Evolutionary conservation across 2,797 vertebrate species (phyloP).

Genomic region (Periparus ater): DNA sequence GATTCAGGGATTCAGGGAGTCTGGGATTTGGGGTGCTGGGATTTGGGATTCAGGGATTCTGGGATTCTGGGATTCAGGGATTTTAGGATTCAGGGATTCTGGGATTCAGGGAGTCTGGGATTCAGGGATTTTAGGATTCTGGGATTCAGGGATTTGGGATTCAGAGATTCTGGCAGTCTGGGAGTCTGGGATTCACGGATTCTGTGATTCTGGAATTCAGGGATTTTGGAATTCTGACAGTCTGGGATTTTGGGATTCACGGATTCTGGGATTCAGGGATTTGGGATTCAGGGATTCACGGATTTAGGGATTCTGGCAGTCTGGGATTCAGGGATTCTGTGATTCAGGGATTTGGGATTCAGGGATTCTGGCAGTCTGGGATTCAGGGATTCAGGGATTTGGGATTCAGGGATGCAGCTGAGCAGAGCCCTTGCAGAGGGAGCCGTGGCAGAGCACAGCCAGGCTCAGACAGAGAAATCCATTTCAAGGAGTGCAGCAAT

Average conservation of each 20-base stretch:
- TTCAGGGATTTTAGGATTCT: fast-evolving
- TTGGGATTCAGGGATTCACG: neutral
- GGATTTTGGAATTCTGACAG: neutral
- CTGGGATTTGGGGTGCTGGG: too few relatives aligned
- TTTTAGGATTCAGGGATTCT: neutral
- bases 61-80: neutral
- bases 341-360: too few relatives aligned
- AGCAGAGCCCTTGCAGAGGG: neutral
- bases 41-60: too few relatives aligned
- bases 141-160: fast-evolving
- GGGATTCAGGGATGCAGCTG: neutral
- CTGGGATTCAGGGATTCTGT: neutral
- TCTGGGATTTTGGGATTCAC: fast-evolving
- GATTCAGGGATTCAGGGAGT: too few relatives aligned
- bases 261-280: fast-evolving
- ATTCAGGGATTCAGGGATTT: neutral
- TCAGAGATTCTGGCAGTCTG: too few relatives aligned
- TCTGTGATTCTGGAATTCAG: neutral
- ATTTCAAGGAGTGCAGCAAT: too few relatives aligned
- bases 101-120: too few relatives aligned
- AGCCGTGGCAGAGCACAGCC: neutral
- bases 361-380: fast-evolving
- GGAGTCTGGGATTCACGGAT: neutral
- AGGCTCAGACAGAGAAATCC: too few relatives aligned
- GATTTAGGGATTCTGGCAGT: too few relatives aligned